Base-by-base conservation (phyloP, 2,888 invertebrate species). In the Ommatoiulus sabulosus region DNA sequence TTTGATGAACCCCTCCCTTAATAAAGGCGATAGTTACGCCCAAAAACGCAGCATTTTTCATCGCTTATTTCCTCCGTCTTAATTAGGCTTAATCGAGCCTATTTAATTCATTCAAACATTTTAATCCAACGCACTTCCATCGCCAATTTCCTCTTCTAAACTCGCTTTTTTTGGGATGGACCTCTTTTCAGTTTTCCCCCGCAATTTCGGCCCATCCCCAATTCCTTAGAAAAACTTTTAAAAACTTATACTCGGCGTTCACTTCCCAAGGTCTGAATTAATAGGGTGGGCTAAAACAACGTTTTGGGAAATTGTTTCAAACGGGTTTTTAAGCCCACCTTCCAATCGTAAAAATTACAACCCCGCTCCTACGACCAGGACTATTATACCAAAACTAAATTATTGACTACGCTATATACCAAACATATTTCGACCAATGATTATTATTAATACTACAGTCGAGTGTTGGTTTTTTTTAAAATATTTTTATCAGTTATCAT, bases 321-420 rank as follows among this genome's bases (percentile, higher is more conserved):
- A 57, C 57, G 57, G 57, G 57, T 57, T 57, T 57, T 57, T n/a
- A n/a, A 57, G 57, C 57, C 57, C 57, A 57, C 57, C 57, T 57
- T 15, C 4, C 15, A 57, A 15, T 57, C 4, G 17, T 15, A 57
- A 10, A 57, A 57, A 15, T 57, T 15, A 10, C 17, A 57, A 10
- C 57, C 57, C 10, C 57, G 10, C 15, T 57, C 17, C 15, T 46
- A 46, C 46, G 46, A 12, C 7, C 46, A n/a, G n/a, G n/a, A n/a
- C n/a, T n/a, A n/a, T n/a, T n/a, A n/a, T n/a, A n/a, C n/a, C n/a
- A n/a, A n/a, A n/a, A n/a, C n/a, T n/a, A n/a, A n/a, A n/a, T n/a
- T n/a, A n/a, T n/a, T n/a, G n/a, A n/a, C n/a, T n/a, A n/a, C n/a
- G n/a, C n/a, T n/a, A n/a, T n/a, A n/a, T n/a, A n/a, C n/a, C n/a